Base-by-base conservation (phyloP, 2,888 invertebrate genomes). In the Ophion ellenae region DNA sequence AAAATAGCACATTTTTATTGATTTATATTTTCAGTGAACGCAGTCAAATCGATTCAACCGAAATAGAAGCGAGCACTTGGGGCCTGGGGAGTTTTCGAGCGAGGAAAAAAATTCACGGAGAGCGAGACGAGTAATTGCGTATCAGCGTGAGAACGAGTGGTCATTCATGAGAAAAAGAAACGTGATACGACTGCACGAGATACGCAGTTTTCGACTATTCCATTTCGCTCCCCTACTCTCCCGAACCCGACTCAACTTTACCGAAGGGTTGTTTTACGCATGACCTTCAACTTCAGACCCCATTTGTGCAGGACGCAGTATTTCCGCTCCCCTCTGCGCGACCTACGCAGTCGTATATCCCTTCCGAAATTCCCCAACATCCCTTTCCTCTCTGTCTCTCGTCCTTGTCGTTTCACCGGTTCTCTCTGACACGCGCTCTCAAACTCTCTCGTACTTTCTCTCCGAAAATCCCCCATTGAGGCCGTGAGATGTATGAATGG, bases 271-370 rank as follows among this genome's bases (percentile, higher is more conserved):
- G 24, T 40, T 75, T 80, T 75, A 88, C 79, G 80, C 83, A 84
- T 87, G 90, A 87, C 87, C 87, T 87, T 90, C 88, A 88, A 88
- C 88, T 87, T 88, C 67, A 79, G 70, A 87, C 81, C 86, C 84
- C 76, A 85, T 84, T 71, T 67, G 74, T 77, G 81, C 71, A 86
- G 80, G 75, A 85, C 86, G 87, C 82, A 89, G 76, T 74, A 74
- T 75, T 76, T 82, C 83, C 84, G 63, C 73, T 76, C 53, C 70
- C 36, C 40, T 40, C 53, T 32, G 40, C 2, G 32, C 17, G 53
- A 59, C n/a, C 81, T 86, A 86, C 85, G 85, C 83, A 85, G 74
- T 82, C 64, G n/a, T 66, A 53, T 53, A 79, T 87, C 87, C 88
- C 86, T 84, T 85, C 85, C 69, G 66, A 28, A 78, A 82, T 79